A percentile compares a stretch with the other conserved stretches of the same genome.
Conservation (phyloP, 2,797 vertebrate species). For the Cyprinodon diabolis region DNA sequence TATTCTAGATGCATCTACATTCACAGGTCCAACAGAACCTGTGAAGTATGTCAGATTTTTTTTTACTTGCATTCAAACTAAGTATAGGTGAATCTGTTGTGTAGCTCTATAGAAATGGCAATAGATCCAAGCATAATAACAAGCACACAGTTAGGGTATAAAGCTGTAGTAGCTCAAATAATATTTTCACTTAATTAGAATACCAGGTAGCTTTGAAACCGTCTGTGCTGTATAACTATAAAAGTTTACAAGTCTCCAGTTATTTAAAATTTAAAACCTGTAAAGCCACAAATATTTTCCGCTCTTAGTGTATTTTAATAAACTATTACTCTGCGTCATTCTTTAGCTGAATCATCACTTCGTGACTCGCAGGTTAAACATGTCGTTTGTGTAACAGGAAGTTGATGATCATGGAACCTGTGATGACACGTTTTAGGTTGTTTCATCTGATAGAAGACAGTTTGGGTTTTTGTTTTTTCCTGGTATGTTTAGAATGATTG, state of each 20-base stretch:
- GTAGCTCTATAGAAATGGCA: not conserved
- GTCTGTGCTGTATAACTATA: not conserved
- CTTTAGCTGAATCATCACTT: not conserved
- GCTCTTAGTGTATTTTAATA: not conserved
- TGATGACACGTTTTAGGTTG: not conserved
- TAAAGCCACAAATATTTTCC: not conserved
- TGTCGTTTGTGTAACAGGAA: slow-evolving; percentile 12
- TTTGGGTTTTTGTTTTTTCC: not conserved
- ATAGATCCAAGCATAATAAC: not conserved
- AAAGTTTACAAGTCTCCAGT: too few relatives aligned
- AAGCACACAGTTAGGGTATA: not conserved
- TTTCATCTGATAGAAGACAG: not conserved
- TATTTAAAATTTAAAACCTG: not conserved
- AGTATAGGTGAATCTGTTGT: not conserved
- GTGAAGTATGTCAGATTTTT: not conserved
- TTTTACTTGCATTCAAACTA: not conserved
- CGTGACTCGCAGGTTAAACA: slow-evolving; percentile 6
- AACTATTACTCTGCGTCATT: not conserved
- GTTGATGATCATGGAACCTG: not conserved
- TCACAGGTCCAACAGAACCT: not conserved
- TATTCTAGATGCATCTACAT: not conserved
- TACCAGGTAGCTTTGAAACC: not conserved
- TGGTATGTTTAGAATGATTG: not conserved
- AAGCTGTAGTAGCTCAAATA: not conserved
- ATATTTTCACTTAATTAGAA: not conserved